phyloP scores from a whole-genome alignment of 2,113 vertebrate genomes.

The Lipophrys pholis region DNA sequence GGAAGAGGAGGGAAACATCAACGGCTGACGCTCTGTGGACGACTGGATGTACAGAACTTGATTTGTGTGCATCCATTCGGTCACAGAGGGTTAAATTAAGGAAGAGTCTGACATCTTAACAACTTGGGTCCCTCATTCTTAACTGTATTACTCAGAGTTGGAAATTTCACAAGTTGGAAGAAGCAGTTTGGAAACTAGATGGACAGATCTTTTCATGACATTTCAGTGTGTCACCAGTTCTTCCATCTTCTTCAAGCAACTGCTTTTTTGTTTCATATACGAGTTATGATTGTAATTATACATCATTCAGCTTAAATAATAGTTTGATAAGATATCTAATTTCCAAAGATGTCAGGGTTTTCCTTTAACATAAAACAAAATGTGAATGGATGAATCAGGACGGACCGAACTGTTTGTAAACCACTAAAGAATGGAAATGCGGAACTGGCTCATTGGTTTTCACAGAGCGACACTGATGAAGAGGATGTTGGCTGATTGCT shows the following conservation, averaged over 20 bases:
- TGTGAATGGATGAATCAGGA: slow-evolving; percentile 12
- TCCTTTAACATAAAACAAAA: slow-evolving; percentile 21
- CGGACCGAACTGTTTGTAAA: slow-evolving; percentile 1
- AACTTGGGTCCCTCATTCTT: not conserved
- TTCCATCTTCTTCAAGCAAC: too few relatives aligned
- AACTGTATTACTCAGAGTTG: too few relatives aligned
- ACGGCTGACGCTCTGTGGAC: slow-evolving; percentile 45
- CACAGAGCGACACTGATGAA: slow-evolving; percentile 1
- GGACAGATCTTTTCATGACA: too few relatives aligned
- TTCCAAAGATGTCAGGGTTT: slow-evolving; percentile 25
- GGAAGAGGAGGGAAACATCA: slow-evolving; percentile 28
- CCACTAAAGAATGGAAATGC: slow-evolving; percentile 12
- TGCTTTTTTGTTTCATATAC: too few relatives aligned
- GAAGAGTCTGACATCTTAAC: slow-evolving; percentile 40
- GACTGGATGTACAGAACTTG: slow-evolving; percentile 35
- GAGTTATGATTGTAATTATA: too few relatives aligned
- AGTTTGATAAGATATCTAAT: not conserved
- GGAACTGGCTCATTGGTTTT: slow-evolving; percentile 4
- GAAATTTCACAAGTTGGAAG: too few relatives aligned
- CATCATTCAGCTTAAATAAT: too few relatives aligned
- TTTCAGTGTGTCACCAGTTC: too few relatives aligned
- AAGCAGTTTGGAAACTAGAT: too few relatives aligned
- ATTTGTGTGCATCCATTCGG: slow-evolving; percentile 33
- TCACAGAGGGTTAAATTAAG: slow-evolving; percentile 41
- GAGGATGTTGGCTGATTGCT: slow-evolving; percentile 9